Evolutionary conservation across 2,797 vertebrate species (phyloP).

Genomic region (Brachyrhaphis roseni): DNA sequence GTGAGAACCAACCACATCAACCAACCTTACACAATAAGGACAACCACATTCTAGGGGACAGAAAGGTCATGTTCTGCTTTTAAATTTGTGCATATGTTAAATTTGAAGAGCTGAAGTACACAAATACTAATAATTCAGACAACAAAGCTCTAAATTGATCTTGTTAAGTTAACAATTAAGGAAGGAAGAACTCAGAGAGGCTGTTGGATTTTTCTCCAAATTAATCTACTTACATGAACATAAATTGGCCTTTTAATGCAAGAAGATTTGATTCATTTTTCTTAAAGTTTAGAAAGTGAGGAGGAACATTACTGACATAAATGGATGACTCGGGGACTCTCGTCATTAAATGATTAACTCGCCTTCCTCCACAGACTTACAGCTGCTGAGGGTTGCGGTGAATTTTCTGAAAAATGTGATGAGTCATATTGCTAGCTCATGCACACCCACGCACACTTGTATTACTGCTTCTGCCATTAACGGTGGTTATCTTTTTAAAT

Average conservation of each 20-base stretch:
- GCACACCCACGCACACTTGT: conserved; percentile 11
- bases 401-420: conserved; percentile 57
- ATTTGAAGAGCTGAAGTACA: neutral
- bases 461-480: conserved; percentile 6
- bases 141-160: neutral
- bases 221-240: neutral
- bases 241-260: neutral
- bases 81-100: neutral
- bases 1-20: neutral
- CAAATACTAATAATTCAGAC: neutral
- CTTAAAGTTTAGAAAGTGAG: conserved; percentile 20
- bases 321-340: conserved; percentile 47
- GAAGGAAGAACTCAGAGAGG: neutral
- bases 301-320: conserved; percentile 46
- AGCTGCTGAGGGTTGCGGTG: conserved; percentile 57
- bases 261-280: neutral
- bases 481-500: conserved; percentile 16
- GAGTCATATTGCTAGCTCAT: conserved; percentile 45
- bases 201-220: neutral
- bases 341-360: conserved; percentile 61
- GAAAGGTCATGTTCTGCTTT: neutral
- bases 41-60: neutral
- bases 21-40: neutral
- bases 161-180: neutral
- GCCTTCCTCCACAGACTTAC: conserved; percentile 49